A percentile compares a stretch with the other conserved stretches of the same genome.
phyloP scores from a whole-genome alignment of 2,888 invertebrate species.

The Parnassius mnemosyne region DNA sequence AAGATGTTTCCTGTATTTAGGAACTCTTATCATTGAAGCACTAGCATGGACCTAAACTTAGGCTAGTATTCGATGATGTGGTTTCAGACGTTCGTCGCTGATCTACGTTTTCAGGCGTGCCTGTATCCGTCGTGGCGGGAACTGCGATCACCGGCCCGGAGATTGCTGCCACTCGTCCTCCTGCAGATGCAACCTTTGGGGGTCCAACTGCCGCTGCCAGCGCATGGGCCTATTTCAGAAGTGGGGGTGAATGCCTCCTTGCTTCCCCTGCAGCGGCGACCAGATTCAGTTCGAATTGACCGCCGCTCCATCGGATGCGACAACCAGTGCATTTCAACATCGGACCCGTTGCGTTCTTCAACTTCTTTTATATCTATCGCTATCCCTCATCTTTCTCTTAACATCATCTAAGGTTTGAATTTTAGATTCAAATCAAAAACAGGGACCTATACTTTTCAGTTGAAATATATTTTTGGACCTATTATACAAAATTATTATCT shows the following conservation, averaged over 20 bases:
- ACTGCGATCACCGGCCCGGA: constrained; percentile 91
- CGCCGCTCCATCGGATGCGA: constrained; percentile 67
- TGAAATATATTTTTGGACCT: constrained; percentile 72
- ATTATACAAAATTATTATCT: constrained; percentile 55
- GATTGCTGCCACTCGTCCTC: constrained; percentile 93
- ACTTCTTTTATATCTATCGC: constrained; percentile 40
- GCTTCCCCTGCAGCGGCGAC: constrained; percentile 60
- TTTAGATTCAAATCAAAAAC: constrained; percentile 62
- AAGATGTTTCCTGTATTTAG: background rate
- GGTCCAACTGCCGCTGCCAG: constrained; percentile 93
- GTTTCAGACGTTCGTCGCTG: constrained; percentile 90
- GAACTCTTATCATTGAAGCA: constrained; percentile 20
- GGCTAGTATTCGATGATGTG: constrained; percentile 77
- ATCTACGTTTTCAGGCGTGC: constrained; percentile 92
- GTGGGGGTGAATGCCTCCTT: constrained; percentile 82
- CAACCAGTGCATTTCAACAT: constrained; percentile 59
- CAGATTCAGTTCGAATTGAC: constrained; percentile 64
- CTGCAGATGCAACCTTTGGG: constrained; percentile 94
- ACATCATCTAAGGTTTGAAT: constrained; percentile 29
- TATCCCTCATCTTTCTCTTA: constrained; percentile 42
- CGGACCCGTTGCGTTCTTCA: constrained; percentile 64
- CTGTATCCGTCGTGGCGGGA: constrained; percentile 89
- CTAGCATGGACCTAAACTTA: constrained; percentile 58
- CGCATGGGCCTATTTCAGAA: constrained; percentile 94
- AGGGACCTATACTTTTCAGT: constrained; percentile 75